Conservation (phyloP, 2,797 vertebrate species). For the Sciurus carolinensis region DNA sequence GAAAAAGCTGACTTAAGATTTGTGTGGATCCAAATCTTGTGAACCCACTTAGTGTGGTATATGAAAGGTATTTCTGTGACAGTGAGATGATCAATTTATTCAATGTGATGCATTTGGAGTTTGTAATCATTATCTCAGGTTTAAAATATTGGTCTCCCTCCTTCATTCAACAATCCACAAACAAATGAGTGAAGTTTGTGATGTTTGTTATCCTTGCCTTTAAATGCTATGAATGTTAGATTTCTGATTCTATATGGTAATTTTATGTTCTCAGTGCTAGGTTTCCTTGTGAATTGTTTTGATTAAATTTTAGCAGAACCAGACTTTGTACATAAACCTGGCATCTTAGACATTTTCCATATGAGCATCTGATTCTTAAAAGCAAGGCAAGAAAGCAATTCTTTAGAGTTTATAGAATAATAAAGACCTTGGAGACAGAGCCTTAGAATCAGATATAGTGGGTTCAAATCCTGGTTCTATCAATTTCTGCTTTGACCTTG, state of each 20-base stretch:
- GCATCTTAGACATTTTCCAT: slow-evolving; percentile 61
- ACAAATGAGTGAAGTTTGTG: not conserved
- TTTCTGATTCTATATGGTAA: slow-evolving; percentile 65
- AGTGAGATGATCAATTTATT: not conserved
- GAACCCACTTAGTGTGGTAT: not conserved
- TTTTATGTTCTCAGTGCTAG: slow-evolving; percentile 38
- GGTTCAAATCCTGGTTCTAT: not conserved
- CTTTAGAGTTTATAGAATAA: slow-evolving; percentile 28
- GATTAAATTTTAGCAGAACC: slow-evolving; percentile 66
- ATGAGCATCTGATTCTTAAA: slow-evolving; percentile 33
- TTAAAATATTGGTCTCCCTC: not conserved
- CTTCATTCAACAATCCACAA: not conserved
- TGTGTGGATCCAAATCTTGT: not conserved
- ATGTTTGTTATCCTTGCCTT: not conserved
- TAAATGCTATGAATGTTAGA: not conserved
- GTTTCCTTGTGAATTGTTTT: slow-evolving; percentile 59
- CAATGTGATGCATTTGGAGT: not conserved
- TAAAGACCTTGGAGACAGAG: not conserved
- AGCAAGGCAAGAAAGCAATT: slow-evolving; percentile 33
- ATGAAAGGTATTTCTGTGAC: not conserved
- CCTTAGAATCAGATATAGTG: not conserved
- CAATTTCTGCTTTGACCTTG: not conserved
- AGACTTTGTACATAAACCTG: slow-evolving; percentile 57
- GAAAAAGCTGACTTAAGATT: too few relatives aligned
- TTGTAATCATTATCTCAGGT: not conserved